A percentile compares a stretch with the other conserved stretches of the same genome.
Evolutionary conservation across 2,888 invertebrate species (phyloP).

Genomic region (Morinoia aosen): DNA sequence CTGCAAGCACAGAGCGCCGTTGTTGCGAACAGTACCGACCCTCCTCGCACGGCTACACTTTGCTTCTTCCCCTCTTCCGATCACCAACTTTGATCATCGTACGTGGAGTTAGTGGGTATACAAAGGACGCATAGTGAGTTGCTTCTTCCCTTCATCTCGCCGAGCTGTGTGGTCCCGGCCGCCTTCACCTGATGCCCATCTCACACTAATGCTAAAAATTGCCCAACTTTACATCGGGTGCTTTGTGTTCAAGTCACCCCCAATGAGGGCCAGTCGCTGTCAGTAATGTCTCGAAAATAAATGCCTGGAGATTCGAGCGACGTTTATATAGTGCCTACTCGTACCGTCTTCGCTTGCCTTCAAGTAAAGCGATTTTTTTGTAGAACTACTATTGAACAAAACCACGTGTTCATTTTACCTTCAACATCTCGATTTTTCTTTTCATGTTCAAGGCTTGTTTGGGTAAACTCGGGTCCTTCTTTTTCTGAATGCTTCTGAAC

Average conservation of each 20-base stretch:
- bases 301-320: neutral
- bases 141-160: neutral
- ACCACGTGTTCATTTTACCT: too few relatives aligned
- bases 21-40: neutral
- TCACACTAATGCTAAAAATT: slow-evolving; percentile 45
- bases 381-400: neutral
- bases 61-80: neutral
- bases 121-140: neutral
- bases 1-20: neutral
- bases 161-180: slow-evolving; percentile 24
- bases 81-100: neutral
- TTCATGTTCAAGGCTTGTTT: too few relatives aligned
- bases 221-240: slow-evolving; percentile 40
- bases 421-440: too few relatives aligned
- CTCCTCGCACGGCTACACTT: neutral
- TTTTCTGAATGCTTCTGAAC: too few relatives aligned
- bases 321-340: neutral
- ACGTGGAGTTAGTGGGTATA: neutral
- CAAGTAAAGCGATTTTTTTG: neutral
- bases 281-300: slow-evolving; percentile 36
- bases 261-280: neutral
- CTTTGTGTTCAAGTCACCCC: slow-evolving; percentile 39
- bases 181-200: slow-evolving; percentile 49
- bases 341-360: neutral
- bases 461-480: too few relatives aligned